Base-by-base conservation (phyloP, 2,797 vertebrate genomes). In the Neostethus bicornis region DNA sequence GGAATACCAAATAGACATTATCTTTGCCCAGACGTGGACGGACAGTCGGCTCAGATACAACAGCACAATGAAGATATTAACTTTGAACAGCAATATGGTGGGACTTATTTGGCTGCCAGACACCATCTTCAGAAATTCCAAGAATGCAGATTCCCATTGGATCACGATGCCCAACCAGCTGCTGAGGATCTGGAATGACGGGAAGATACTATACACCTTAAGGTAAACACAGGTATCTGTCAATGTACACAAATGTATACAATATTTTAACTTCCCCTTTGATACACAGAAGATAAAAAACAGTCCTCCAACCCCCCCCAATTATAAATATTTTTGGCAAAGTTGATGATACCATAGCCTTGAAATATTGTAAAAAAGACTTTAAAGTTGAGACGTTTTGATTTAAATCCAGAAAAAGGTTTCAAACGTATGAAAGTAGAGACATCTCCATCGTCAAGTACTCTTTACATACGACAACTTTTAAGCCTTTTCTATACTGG, bases 1-100 rank as follows among this genome's bases (percentile, higher is more conserved):
- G 96, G 96, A 98, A 80, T 98, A 98, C 84, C 95, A 97, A 85
- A 98, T 98, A 65, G 96, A 98, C 83, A 96, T 98, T 56, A 98
- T 98, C 88, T 98, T 98, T 68, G 96, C 96, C 58, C 96, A 98
- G 86, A 98, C 96, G 0, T 98, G 96, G 96, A 97, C 91, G n/a
- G 96, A 98, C 85, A 96, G 93, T 60, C 94, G 96, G 1, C 94
- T 98, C 55, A 92, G 94, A 66, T 97, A 96, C 90, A 98, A 98
- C 79, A 96, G 95, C 90, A 96, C 95, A 3, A 94, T 96, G 93
- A 98, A 95, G 79, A 95, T 96, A 61, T 65, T 98, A 57, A 98
- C 95, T 43, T 52, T 92, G 34, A 92, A 92, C 86, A 98, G 96
- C 89, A 97, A 98, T 66, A 98, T 98, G 96, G 95, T 96, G 24